Evolutionary conservation across 2,888 invertebrate genomes (phyloP), one percentile per base, ranked within the genome.

Genomic region (Prosopocoilus inquinatus): DNA sequence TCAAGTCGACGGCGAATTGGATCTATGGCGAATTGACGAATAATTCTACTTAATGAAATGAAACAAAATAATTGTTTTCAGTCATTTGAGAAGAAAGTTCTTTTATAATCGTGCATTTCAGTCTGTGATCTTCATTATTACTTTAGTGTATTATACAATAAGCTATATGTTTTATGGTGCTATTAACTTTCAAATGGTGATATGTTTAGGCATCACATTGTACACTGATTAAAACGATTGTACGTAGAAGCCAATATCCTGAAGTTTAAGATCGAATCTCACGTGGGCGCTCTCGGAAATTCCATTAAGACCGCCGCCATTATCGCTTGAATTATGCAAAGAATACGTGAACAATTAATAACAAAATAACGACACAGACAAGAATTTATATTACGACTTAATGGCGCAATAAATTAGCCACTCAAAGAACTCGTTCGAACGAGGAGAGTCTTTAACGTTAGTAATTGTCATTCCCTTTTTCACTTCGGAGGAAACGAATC

Each of bases 321-420:
- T 55, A 59, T 53, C 53, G 46, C 43, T 48, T 50, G 55, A 52
- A 59, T 59, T 47, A 55, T 51, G 53, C 51, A 50, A 54, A 59
- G 53, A 57, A 50, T 48, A 58, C 46, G 48, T 47, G 43, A 53
- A 49, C 52, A 55, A 57, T 55, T 58, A 59, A 53, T 57, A 50
- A 47, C 51, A 50, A 59, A 61, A 61, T 59, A 51, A 51, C 52
- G 52, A 46, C 59, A 55, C 45, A 45, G 49, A 53, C 16, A 20
- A 44, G 51, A 51, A 61, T 57, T 59, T 59, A 51, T 53, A 45
- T 52, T 57, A 41, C 47, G 41, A 47, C 36, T 7, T 39, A 28
- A 48, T 48, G 41, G 39, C 13, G 41, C 41, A 11, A 41, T 41
- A 41, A 41, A 41, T 41, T 41, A n/a, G 41, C 41, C 13, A 41